Conservation (phyloP, 1,140 invertebrate species). For the Conus ventricosus region DNA sequence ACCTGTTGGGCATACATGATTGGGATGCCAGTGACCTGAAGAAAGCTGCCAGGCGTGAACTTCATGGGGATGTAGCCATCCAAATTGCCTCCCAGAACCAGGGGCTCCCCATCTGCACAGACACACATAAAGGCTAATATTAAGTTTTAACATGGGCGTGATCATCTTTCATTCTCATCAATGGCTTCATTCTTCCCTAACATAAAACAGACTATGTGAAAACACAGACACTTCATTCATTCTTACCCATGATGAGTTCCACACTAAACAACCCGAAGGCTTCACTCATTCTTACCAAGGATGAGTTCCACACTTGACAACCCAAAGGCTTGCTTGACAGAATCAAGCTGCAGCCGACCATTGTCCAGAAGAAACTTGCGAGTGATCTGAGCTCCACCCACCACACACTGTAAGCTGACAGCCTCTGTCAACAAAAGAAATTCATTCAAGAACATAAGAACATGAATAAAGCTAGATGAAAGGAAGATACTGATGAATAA, state of each 20-base stretch:
- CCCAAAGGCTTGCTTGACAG: conserved; percentile 61
- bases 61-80: conserved; percentile 71
- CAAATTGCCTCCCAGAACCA: conserved; percentile 64
- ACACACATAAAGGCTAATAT: neutral
- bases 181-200: too few relatives aligned
- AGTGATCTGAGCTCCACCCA: conserved; percentile 8
- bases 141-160: too few relatives aligned
- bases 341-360: conserved; percentile 62
- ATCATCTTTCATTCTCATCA: too few relatives aligned
- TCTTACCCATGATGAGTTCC: too few relatives aligned
- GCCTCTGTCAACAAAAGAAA: conserved; percentile 12
- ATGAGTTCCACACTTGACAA: conserved; percentile 63
- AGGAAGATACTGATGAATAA: neutral
- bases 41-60: conserved; percentile 57
- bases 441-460: neutral
- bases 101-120: conserved; percentile 60
- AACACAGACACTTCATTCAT: too few relatives aligned
- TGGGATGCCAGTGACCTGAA: conserved; percentile 56
- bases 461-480: neutral
- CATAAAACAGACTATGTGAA: too few relatives aligned
- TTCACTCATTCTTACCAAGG: conserved; percentile 52
- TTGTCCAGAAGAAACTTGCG: conserved; percentile 67
- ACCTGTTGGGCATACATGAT: conserved; percentile 9
- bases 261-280: too few relatives aligned
- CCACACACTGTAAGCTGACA: conserved; percentile 24